Evolutionary conservation across 2,797 vertebrate genomes (phyloP), one percentile per base, ranked within the genome.

Genomic region (Gorsachius magnificus): DNA sequence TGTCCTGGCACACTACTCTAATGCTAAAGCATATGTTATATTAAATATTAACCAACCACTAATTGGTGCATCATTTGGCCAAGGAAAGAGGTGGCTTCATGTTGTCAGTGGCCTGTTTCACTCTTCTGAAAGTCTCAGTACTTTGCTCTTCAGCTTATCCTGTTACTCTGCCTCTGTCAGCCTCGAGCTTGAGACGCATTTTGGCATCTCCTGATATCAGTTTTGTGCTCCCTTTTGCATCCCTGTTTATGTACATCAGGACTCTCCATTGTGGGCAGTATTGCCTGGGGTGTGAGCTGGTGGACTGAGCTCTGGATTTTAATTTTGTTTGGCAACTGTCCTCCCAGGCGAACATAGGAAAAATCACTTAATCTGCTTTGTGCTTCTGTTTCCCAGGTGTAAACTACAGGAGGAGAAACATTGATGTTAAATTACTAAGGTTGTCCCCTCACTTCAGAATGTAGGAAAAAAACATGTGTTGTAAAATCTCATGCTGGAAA

Each of bases 41-140:
- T 96, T 92, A 96, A 95, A 94, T 93, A 95, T 95, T 95, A 93
- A 95, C 79, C 19, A 58, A 33, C 10, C 29, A 35, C 57, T 94
- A 92, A 96, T 63, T 71, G 50, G 14, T 72, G 14, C 69, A 81
- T 93, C 64, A 38, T 87, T 95, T 41, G 41, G 36, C 28, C 66
- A 80, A 45, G 9, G 28, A 65, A 93, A 89, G 50, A 83, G 22
- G 50, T 71, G 26, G 22, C 48, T 94, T 92, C 33, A 5, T 78
- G 35, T 54, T 71, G 16, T 56, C 53, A 68, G 13, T 68, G 46
- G 33, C 21, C 45, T 69, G 11, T 70, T 70, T 83, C 53, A 33
- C 10, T 77, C 61, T 92, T 41, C 41, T 82, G 33, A 31, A 31
- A 38, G 19, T 61, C 66, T 87, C 56, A 46, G 36, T 51, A 68